phyloP scores from a whole-genome alignment of 2,888 invertebrate species.

The Lymantria dispar region DNA sequence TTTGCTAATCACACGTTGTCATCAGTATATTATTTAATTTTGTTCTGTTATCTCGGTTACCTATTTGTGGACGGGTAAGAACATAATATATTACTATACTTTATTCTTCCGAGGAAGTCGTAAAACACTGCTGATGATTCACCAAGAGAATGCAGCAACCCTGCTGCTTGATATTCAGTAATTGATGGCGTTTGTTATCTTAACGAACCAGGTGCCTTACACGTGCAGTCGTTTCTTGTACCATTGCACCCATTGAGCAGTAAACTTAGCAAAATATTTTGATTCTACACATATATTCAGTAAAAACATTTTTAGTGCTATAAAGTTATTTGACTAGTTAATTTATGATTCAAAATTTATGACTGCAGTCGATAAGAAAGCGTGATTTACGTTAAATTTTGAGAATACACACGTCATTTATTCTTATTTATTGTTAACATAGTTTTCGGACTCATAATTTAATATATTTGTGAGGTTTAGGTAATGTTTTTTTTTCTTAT shows the following conservation, averaged over 20 bases:
- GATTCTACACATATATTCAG: slow-evolving; percentile 27
- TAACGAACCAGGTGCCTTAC: neutral
- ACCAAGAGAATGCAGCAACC: no score
- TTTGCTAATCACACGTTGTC: no score
- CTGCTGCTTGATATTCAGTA: no score
- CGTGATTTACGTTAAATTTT: slow-evolving; percentile 45
- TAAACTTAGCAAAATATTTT: neutral
- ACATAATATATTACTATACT: no score
- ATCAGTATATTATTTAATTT: no score
- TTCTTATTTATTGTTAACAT: slow-evolving; percentile 40
- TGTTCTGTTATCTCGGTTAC: no score
- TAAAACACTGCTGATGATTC: no score
- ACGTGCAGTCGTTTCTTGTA: neutral
- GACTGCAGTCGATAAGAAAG: slow-evolving; percentile 42
- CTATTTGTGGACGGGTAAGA: no score
- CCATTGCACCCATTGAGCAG: neutral
- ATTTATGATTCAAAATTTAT: slow-evolving; percentile 45
- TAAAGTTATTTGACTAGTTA: slow-evolving; percentile 51
- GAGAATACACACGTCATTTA: slow-evolving; percentile 38
- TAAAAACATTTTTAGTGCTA: slow-evolving; percentile 44
- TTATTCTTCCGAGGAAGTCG: no score
- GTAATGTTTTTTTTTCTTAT: no score
- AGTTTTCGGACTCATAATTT: slow-evolving; percentile 20
- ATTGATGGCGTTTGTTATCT: no score
- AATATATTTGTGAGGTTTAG: slow-evolving; percentile 4